These are phyloP conservation scores for Anarrhichthys ocellatus DNA, from an alignment of 2,113 vertebrate genomes.

Conservation along the genomic window DNA sequence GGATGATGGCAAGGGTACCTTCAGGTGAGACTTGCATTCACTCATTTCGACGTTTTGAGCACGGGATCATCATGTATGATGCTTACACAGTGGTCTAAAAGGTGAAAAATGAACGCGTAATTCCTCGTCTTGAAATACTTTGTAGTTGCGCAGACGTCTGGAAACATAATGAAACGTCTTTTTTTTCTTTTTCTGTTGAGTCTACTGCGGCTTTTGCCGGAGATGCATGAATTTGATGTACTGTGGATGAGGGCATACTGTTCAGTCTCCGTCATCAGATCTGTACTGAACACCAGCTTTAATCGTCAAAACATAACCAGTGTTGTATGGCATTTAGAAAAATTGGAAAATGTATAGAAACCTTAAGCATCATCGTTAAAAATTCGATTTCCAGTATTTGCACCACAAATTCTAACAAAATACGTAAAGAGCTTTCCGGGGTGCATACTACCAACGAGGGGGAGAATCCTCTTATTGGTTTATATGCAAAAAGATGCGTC, in stretches of 20 bases:
- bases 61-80: neutral
- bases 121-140: neutral
- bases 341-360: neutral
- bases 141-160: neutral
- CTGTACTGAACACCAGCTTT: neutral
- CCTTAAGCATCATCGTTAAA: neutral
- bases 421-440: neutral
- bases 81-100: neutral
- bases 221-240: neutral
- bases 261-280: neutral
- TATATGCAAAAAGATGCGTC: neutral
- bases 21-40: constrained; percentile 87
- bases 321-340: neutral
- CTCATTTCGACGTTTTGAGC: neutral
- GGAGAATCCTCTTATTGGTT: neutral
- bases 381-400: neutral
- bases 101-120: neutral
- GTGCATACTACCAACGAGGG: neutral
- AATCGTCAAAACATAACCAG: neutral
- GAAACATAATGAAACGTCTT: neutral
- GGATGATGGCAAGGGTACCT: constrained; percentile 98
- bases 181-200: neutral
- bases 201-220: neutral
- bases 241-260: neutral
- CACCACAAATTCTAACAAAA: neutral